Conservation (phyloP, 53 echinoderm and acorn worm genomes). For the Stichopus horrens region DNA sequence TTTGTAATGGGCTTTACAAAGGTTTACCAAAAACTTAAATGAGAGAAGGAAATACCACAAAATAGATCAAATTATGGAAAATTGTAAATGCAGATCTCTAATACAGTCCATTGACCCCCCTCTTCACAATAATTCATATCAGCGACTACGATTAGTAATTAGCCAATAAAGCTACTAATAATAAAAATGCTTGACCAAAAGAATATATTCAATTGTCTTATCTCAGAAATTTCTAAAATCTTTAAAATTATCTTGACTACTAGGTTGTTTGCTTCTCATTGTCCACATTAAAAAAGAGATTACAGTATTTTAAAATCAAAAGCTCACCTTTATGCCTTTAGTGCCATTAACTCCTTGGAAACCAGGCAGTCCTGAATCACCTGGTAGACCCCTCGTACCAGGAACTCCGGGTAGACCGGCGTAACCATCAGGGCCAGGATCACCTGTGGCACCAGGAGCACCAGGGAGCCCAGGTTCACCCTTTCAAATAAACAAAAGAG, state of each 20-base stretch:
- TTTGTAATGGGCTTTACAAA: too few species aligned
- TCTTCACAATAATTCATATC: too few species aligned
- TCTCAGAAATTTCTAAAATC: neutral
- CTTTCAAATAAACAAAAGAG: slow-evolving; percentile 32
- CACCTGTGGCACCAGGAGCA: slow-evolving; percentile 48
- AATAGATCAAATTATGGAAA: too few species aligned
- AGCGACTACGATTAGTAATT: too few species aligned
- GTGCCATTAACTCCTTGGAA: slow-evolving; percentile 65
- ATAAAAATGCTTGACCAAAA: neutral
- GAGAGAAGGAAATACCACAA: too few species aligned
- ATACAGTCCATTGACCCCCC: too few species aligned
- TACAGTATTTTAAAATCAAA: neutral
- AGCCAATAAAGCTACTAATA: too few species aligned
- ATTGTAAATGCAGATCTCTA: too few species aligned
- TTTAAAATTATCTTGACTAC: neutral
- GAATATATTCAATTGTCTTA: neutral
- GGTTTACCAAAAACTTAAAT: too few species aligned
- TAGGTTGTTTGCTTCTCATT: too few species aligned
- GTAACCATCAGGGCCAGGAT: slow-evolving; percentile 54
- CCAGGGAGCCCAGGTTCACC: slow-evolving; percentile 59
- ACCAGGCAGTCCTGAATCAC: slow-evolving; percentile 57
- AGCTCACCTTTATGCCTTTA: slow-evolving; percentile 54
- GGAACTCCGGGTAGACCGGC: slow-evolving; percentile 47
- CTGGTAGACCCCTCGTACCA: slow-evolving; percentile 55
- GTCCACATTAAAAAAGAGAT: neutral